Evolutionary conservation across 2,888 invertebrate species (phyloP).

Genomic region (Eupithecia subfuscata): DNA sequence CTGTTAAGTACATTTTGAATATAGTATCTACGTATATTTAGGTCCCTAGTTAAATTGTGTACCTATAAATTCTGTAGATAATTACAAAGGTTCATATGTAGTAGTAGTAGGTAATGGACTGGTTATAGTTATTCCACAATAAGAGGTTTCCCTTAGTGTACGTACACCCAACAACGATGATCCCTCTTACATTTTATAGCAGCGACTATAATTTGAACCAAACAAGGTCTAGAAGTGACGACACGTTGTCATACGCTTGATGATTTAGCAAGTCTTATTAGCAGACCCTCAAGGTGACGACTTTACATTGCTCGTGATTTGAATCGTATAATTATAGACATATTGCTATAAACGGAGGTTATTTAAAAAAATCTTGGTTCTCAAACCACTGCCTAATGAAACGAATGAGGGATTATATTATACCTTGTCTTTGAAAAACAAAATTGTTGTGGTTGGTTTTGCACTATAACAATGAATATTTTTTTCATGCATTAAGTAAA

Average conservation of each 20-base stretch:
- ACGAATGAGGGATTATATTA: neutral
- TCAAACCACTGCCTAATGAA: neutral
- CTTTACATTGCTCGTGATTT: neutral
- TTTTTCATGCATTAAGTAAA: too few relatives aligned
- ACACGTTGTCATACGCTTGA: neutral
- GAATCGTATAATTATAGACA: neutral
- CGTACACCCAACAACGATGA: too few relatives aligned
- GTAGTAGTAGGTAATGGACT: too few relatives aligned
- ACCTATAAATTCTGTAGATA: too few relatives aligned
- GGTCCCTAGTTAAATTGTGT: too few relatives aligned
- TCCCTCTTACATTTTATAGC: neutral
- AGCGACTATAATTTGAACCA: neutral
- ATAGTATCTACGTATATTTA: too few relatives aligned
- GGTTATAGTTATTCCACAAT: too few relatives aligned
- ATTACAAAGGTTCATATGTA: too few relatives aligned
- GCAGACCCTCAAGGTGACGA: slow-evolving; percentile 1
- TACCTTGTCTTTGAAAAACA: neutral
- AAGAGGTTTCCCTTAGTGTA: too few relatives aligned
- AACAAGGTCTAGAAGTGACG: neutral
- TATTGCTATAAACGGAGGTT: neutral
- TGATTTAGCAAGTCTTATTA: slow-evolving; percentile 4
- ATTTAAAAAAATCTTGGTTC: neutral
- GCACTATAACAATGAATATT: neutral
- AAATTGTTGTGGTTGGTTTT: too few relatives aligned
- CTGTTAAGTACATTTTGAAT: too few relatives aligned